Percentiles rank a stretch among this genome's conserved stretches.
phyloP scores from a whole-genome alignment of 2,113 vertebrate species.

The Marcusenius ussheri region DNA sequence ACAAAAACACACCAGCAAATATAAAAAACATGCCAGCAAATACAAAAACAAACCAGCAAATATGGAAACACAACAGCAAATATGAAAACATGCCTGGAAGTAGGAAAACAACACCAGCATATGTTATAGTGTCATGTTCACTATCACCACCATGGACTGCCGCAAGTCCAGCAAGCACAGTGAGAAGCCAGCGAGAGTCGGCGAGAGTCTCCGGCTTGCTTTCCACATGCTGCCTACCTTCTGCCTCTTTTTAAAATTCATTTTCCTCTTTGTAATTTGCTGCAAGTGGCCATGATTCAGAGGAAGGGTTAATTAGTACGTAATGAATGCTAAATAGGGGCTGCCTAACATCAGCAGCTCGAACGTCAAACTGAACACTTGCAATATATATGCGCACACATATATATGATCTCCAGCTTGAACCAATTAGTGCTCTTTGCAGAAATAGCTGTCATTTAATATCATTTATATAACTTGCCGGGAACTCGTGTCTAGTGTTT shows the following conservation, averaged over 20 bases:
- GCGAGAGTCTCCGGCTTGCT: too few relatives aligned
- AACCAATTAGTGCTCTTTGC: slow-evolving; percentile 22
- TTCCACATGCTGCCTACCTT: neutral
- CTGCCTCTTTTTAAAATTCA: neutral
- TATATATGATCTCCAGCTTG: neutral
- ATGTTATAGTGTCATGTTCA: neutral
- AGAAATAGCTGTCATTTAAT: slow-evolving; percentile 17
- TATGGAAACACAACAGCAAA: too few relatives aligned
- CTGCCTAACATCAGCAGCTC: slow-evolving; percentile 15
- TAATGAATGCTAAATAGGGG: slow-evolving; percentile 28
- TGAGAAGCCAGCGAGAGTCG: neutral
- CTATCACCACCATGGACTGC: neutral
- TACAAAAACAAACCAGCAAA: neutral
- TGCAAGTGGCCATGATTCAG: slow-evolving; percentile 27
- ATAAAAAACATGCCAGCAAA: neutral
- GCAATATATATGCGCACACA: slow-evolving; percentile 10
- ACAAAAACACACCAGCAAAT: too few relatives aligned
- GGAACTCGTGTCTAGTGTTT: neutral
- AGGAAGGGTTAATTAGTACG: slow-evolving; percentile 24
- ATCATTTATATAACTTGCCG: slow-evolving; percentile 15
- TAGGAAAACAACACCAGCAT: too few relatives aligned
- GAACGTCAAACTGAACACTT: slow-evolving; percentile 31
- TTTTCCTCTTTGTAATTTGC: slow-evolving; percentile 14
- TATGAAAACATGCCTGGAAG: too few relatives aligned
- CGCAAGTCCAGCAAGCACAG: neutral